A percentile compares a stretch with the other conserved stretches of the same genome.
Evolutionary conservation across 2,113 vertebrate species (phyloP).

Genomic region (Apodemus sylvaticus): DNA sequence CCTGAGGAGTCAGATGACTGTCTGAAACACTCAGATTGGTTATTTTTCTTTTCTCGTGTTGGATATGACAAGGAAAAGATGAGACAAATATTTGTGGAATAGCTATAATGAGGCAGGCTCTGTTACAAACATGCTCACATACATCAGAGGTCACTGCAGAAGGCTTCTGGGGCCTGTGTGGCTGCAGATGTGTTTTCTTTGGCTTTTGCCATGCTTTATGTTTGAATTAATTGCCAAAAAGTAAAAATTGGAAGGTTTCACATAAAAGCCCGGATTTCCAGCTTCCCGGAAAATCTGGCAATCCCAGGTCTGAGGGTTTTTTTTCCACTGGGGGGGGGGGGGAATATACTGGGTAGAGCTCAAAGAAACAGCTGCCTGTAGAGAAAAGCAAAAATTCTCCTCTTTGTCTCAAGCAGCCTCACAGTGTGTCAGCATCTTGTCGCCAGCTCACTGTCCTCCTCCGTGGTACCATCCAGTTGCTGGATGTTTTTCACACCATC

Average conservation of each 20-base stretch:
- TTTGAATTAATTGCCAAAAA: slow-evolving; percentile 70
- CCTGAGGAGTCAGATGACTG: neutral
- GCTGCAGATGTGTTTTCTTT: slow-evolving; percentile 69
- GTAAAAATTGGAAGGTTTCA: slow-evolving; percentile 69
- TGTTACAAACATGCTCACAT: slow-evolving; percentile 18
- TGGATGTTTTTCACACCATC: neutral
- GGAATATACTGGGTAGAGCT: neutral
- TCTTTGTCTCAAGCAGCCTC: neutral
- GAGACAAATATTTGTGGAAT: slow-evolving; percentile 46
- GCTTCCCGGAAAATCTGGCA: slow-evolving; percentile 72
- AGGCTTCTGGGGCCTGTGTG: neutral
- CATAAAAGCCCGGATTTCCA: slow-evolving; percentile 69
- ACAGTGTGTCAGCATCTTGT: neutral
- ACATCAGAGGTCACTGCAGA: slow-evolving; percentile 44
- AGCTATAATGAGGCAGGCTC: slow-evolving; percentile 15
- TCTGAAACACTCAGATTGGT: slow-evolving; percentile 22
- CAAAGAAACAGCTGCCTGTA: slow-evolving; percentile 36
- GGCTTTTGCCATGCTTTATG: slow-evolving; percentile 52
- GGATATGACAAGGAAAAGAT: slow-evolving; percentile 40
- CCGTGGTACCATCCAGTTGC: neutral
- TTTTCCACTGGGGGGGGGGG: slow-evolving; percentile 39
- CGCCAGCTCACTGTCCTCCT: neutral
- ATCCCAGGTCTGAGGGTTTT: slow-evolving; percentile 5
- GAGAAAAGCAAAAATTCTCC: neutral
- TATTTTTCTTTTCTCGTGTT: slow-evolving; percentile 46